Evolutionary conservation across 2,797 vertebrate genomes (phyloP).

Genomic region (Picus viridis): DNA sequence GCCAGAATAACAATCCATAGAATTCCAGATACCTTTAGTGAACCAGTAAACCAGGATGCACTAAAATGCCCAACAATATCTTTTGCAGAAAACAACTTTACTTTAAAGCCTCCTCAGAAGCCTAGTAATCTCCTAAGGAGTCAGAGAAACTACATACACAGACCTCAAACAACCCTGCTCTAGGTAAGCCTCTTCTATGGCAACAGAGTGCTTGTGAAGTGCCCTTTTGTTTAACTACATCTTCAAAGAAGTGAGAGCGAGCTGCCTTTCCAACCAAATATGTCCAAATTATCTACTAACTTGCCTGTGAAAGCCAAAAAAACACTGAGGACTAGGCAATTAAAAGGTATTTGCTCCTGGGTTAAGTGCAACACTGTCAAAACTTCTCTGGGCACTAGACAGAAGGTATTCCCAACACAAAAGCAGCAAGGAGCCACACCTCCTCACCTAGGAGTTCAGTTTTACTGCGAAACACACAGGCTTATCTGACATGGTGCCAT

Average conservation of each 20-base stretch:
- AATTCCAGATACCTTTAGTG: neutral
- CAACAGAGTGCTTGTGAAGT: neutral
- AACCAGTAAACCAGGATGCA: neutral
- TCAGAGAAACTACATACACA: neutral
- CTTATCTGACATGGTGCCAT: neutral
- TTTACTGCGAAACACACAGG: neutral
- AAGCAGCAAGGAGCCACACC: accelerated
- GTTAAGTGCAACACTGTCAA: neutral
- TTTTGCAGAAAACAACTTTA: neutral
- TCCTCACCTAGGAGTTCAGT: neutral
- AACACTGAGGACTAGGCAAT: neutral
- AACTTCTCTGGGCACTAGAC: neutral
- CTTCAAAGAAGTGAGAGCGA: neutral
- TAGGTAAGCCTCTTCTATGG: neutral
- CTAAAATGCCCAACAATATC: neutral
- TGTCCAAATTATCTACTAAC: neutral
- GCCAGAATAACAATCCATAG: neutral
- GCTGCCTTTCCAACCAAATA: neutral
- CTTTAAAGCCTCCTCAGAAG: neutral
- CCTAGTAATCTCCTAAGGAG: neutral
- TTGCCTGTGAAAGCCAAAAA: neutral
- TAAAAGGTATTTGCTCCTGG: neutral
- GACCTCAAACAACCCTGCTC: neutral
- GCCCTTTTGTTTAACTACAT: neutral
- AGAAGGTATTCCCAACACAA: neutral